A percentile compares a stretch with the other conserved stretches of the same genome.
Evolutionary conservation across 2,888 invertebrate genomes (phyloP).

Genomic region (Poecilobothrus nobilitatus): DNA sequence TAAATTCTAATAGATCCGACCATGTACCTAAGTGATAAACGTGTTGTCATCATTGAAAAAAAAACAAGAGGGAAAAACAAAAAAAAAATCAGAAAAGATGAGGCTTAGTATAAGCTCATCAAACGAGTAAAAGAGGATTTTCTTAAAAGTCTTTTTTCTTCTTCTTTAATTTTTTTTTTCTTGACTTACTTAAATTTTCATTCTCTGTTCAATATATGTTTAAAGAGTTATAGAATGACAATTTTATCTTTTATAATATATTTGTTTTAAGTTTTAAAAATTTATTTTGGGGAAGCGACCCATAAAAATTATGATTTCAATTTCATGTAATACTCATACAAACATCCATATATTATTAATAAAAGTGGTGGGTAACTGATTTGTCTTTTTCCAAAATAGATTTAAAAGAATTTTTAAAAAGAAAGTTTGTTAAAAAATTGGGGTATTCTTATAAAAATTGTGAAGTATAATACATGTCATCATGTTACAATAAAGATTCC

Average conservation of each 20-base stretch:
- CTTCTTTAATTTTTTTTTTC: background rate
- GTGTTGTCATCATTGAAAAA: constrained; percentile 1
- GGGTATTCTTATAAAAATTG: too few species aligned
- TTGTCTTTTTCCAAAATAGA: too few species aligned
- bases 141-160: background rate
- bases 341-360: too few species aligned
- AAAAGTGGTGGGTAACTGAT: too few species aligned
- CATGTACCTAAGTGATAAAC: background rate
- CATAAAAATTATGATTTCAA: too few species aligned
- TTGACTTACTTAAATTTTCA: background rate
- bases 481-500: too few species aligned
- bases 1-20: background rate
- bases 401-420: too few species aligned
- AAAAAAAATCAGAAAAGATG: background rate
- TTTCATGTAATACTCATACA: too few species aligned
- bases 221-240: background rate
- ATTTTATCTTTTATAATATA: background rate
- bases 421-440: too few species aligned
- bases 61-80: background rate
- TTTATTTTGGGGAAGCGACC: background rate
- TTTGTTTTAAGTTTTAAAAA: background rate
- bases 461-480: too few species aligned
- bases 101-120: constrained; percentile 1
- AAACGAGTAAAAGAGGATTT: constrained; percentile 6
- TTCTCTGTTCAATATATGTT: background rate